These are phyloP conservation scores for Crossocerus cetratus DNA, from an alignment of 2,888 invertebrate genomes.

Conservation along the genomic window DNA sequence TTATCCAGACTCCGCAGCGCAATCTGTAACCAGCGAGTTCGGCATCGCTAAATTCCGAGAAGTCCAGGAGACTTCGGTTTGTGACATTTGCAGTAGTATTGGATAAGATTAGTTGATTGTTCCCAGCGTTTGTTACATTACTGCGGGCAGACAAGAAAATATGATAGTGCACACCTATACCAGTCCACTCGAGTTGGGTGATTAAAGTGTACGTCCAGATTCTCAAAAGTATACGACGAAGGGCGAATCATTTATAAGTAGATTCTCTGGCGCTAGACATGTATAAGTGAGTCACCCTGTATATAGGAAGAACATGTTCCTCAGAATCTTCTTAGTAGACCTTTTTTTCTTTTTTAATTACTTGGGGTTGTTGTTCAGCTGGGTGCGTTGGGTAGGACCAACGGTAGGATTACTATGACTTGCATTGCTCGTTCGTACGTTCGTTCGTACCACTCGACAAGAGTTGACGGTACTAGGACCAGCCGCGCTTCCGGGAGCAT, in stretches of 20 bases:
- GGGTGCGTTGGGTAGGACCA: slow-evolving; percentile 52
- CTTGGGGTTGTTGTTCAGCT: slow-evolving; percentile 67
- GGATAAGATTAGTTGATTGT: slow-evolving; percentile 63
- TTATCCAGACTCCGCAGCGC: slow-evolving; percentile 83
- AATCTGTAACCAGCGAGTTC: slow-evolving; percentile 80
- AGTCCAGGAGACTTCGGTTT: slow-evolving; percentile 76
- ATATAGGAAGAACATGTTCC: slow-evolving; percentile 72
- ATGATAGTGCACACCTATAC: no score
- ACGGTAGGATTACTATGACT: slow-evolving; percentile 54
- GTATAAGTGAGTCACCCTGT: slow-evolving; percentile 72
- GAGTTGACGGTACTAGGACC: slow-evolving; percentile 69
- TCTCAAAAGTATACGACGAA: slow-evolving; percentile 17
- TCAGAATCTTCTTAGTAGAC: slow-evolving; percentile 69
- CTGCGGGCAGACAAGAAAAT: slow-evolving; percentile 46
- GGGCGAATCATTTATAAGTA: slow-evolving; percentile 61
- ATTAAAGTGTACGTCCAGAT: slow-evolving; percentile 5
- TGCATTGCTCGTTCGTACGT: slow-evolving; percentile 55
- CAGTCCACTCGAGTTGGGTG: no score
- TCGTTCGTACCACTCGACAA: slow-evolving; percentile 54
- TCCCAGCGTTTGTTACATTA: slow-evolving; percentile 66
- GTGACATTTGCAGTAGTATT: slow-evolving; percentile 59
- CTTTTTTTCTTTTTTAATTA: slow-evolving; percentile 68
- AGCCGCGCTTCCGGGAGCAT: slow-evolving; percentile 79
- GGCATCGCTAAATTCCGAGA: slow-evolving; percentile 84
- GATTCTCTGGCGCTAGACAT: slow-evolving; percentile 57